These are phyloP conservation scores for Lepus oiostolus DNA, from an alignment of 2,797 vertebrate species.

Conservation along the genomic window DNA sequence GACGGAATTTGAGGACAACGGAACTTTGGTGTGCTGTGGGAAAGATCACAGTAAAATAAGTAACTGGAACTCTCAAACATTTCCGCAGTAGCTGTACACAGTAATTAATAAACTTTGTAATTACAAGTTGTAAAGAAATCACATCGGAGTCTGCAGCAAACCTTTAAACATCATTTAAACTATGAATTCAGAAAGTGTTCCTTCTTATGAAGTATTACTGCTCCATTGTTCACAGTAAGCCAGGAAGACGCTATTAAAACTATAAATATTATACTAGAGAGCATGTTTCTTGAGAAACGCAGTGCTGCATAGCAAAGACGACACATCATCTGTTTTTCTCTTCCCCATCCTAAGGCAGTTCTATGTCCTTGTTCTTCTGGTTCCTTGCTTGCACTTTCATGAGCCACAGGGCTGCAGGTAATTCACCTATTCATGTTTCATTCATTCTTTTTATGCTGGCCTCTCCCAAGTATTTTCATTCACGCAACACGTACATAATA, in stretches of 20 bases:
- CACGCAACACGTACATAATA: not conserved
- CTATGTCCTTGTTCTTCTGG: not conserved
- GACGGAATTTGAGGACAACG: not conserved
- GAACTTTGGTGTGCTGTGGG: not conserved
- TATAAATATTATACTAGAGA: not conserved
- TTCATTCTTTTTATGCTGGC: not conserved
- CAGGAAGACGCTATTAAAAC: not conserved
- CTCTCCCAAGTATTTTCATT: conserved; percentile 54
- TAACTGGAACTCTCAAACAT: not conserved
- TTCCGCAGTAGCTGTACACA: not conserved
- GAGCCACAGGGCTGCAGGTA: not conserved
- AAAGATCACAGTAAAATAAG: not conserved
- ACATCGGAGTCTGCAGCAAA: not conserved
- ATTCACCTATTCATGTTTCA: conserved; percentile 25
- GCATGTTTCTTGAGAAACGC: not conserved
- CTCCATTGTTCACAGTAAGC: conserved; percentile 24
- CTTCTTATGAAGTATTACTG: conserved; percentile 33
- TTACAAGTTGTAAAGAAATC: not conserved
- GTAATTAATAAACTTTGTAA: not conserved
- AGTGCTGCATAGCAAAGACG: not conserved
- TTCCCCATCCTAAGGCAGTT: not conserved
- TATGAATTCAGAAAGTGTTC: conserved; percentile 41
- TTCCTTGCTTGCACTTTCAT: conserved; percentile 27
- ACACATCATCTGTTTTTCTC: not conserved
- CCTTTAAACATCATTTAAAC: conserved; percentile 45